phyloP scores from a whole-genome alignment of 2,113 vertebrate species.

The Isichthys henryi region DNA sequence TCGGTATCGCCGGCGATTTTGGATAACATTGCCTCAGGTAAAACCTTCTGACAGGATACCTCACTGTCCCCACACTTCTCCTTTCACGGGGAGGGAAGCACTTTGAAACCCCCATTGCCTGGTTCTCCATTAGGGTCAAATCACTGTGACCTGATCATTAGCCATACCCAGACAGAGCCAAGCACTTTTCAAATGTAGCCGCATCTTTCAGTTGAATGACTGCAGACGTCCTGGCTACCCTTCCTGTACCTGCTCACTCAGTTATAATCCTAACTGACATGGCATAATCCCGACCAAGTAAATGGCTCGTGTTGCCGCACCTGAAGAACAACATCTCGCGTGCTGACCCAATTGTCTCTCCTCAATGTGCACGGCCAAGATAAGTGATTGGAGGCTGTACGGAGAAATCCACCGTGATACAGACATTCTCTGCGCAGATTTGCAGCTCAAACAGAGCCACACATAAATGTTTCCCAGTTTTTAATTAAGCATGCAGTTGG shows the following conservation, averaged over 20 bases:
- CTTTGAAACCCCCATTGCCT: background rate
- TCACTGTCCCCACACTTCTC: background rate
- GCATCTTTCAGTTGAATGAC: background rate
- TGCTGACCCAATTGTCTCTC: slow-evolving; percentile 24
- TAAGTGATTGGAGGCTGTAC: slow-evolving; percentile 23
- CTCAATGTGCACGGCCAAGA: slow-evolving; percentile 30
- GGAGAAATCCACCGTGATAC: slow-evolving; percentile 20
- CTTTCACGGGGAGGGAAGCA: background rate
- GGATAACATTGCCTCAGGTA: background rate
- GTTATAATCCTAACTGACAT: slow-evolving; percentile 39
- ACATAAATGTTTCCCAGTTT: slow-evolving; percentile 7
- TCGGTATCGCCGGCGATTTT: background rate
- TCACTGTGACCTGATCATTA: background rate
- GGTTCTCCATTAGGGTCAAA: background rate
- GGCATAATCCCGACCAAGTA: slow-evolving; percentile 30
- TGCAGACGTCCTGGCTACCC: background rate
- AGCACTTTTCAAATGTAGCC: background rate
- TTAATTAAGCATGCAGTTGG: slow-evolving; percentile 13
- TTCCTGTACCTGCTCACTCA: background rate
- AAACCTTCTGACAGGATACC: background rate
- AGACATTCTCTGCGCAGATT: slow-evolving; percentile 11
- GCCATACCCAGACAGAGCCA: background rate
- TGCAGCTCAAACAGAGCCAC: slow-evolving; percentile 13
- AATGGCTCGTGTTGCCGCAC: slow-evolving; percentile 27
- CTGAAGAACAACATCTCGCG: slow-evolving; percentile 35